Evolutionary conservation across 2,888 invertebrate genomes (phyloP), one percentile per base, ranked within the genome.

Genomic region (Meteorus cinctellus): DNA sequence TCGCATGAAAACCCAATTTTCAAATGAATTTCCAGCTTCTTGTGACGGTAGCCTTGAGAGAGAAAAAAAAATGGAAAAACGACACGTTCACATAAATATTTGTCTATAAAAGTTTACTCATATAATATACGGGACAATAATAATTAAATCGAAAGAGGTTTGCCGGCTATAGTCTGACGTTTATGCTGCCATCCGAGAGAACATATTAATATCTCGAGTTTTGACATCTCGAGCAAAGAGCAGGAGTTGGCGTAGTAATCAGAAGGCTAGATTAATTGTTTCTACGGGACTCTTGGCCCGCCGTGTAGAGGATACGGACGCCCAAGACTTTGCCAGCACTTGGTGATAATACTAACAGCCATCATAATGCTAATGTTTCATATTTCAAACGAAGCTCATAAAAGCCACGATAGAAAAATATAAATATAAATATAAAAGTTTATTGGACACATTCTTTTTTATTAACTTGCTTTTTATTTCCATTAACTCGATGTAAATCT

Each of bases 141-240:
- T 84, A 85, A 87, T 86, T 87, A 84, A 85, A 87, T 86, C 82
- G 82, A 77, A 81, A 78, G 78, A 82, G 78, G 79, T 73, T 12
- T 81, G 73, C 68, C 65, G 78, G 24, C n/a, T 65, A 36, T 36
- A 36, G 6, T 65, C 19, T 36, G 36, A 65, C 65, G 68, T 51
- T 24, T 74, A 77, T 80, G 80, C 84, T 84, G 85, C 83, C 86
- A 86, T 82, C 82, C 83, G 78, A 78, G 77, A 84, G 87, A 89
- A 89, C 87, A 88, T 88, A 89, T 89, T 89, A 89, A 88, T 89
- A 89, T 87, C 88, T 86, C 80, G 87, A 89, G 89, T 89, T 89
- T 87, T 88, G 89, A 89, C 89, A 82, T 88, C 84, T 84, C 24
- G 19, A 74, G 78, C 51, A 75, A 77, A 55, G 72, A 77, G 48